phyloP scores from a whole-genome alignment of 2,113 vertebrate species.

The Axis porcinus region DNA sequence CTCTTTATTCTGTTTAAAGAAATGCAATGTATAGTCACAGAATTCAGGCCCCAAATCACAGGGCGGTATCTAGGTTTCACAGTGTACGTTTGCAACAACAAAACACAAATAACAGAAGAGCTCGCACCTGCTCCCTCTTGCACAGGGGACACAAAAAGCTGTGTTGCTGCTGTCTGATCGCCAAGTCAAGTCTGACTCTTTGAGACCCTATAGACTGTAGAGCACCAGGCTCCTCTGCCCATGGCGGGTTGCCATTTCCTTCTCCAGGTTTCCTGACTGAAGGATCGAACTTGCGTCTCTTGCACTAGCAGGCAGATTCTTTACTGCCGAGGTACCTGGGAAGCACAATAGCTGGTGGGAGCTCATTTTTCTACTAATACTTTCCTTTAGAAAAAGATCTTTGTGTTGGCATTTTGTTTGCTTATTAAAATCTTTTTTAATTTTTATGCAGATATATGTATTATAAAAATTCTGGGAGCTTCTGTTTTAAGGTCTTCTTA shows the following conservation, averaged over 20 bases:
- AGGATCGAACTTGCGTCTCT: not conserved
- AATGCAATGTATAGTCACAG: not conserved
- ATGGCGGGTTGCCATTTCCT: not conserved
- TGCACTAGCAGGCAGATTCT: not conserved
- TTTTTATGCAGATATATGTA: not conserved
- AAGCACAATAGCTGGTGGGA: not conserved
- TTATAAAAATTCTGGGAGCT: not conserved
- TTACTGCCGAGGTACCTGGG: not conserved
- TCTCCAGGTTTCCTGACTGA: not conserved
- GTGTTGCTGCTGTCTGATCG: not conserved
- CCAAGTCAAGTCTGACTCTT: not conserved
- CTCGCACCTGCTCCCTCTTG: not conserved
- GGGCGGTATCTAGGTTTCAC: not conserved
- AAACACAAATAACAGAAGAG: not conserved
- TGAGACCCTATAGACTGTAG: not conserved
- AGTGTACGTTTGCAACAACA: not conserved
- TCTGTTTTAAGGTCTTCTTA: not conserved
- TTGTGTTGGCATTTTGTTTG: not conserved
- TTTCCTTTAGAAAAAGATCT: not conserved
- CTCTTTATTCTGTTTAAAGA: not conserved
- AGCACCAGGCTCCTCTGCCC: not conserved
- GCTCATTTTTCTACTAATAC: not conserved
- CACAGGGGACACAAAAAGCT: not conserved
- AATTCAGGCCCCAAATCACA: not conserved
- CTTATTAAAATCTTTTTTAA: not conserved